These are phyloP conservation scores for Diarsia mendica DNA, from an alignment of 2,888 invertebrate genomes.

Conservation along the genomic window DNA sequence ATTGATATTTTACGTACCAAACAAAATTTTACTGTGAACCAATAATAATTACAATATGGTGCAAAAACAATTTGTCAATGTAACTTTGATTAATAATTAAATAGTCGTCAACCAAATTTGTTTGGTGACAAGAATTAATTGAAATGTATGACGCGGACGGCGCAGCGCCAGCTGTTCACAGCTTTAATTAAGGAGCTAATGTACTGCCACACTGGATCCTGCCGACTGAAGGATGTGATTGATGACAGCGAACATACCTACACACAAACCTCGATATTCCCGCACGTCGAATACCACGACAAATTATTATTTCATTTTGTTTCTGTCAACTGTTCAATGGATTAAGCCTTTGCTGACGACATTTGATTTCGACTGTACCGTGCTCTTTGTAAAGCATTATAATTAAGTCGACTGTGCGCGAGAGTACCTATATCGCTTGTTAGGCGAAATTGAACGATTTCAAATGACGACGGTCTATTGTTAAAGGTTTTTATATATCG, in stretches of 20 bases:
- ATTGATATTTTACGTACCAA: conserved; percentile 16
- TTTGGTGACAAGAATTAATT: conserved; percentile 87
- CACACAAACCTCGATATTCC: conserved; percentile 57
- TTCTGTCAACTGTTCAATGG: conserved; percentile 76
- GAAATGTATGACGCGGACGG: conserved; percentile 84
- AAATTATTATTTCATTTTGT: conserved; percentile 81
- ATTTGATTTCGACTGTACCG: conserved; percentile 62
- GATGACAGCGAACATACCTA: conserved; percentile 76
- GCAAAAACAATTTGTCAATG: conserved; percentile 73
- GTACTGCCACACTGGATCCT: conserved; percentile 79
- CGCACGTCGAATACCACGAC: conserved; percentile 70
- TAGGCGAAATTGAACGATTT: conserved; percentile 42
- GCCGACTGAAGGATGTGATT: conserved; percentile 82
- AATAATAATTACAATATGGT: conserved; percentile 63
- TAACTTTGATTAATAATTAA: conserved; percentile 78
- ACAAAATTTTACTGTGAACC: conserved; percentile 48
- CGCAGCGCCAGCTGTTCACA: conserved; percentile 82
- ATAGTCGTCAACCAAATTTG: conserved; percentile 80
- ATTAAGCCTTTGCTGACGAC: conserved; percentile 69
- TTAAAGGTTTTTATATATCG: conserved; percentile 34
- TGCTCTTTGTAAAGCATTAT: conserved; percentile 39
- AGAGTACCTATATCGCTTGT: conserved; percentile 33
- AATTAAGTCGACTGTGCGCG: conserved; percentile 46
- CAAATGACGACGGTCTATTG: conserved; percentile 43
- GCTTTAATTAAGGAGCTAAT: conserved; percentile 89